Evolutionary conservation across 2,888 invertebrate genomes (phyloP).

Genomic region (Idaea aversata): DNA sequence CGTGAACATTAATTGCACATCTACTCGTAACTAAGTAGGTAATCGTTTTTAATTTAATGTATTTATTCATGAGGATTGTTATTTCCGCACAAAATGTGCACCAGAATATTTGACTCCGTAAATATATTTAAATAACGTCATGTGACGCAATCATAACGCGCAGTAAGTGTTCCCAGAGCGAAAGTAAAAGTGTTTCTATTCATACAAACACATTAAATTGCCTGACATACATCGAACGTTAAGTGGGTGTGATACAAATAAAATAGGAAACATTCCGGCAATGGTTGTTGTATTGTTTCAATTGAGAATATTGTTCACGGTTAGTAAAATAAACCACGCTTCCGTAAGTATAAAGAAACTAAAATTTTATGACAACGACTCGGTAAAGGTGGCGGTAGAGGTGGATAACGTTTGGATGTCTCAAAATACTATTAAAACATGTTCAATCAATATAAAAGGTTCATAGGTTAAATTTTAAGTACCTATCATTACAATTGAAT

Average conservation of each 20-base stretch:
- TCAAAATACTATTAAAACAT: not conserved
- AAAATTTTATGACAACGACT: not conserved
- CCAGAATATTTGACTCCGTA: slow-evolving; percentile 9
- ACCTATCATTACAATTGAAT: not conserved
- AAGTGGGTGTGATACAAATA: not conserved
- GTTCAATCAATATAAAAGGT: not conserved
- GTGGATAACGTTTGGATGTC: not conserved
- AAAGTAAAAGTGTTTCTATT: slow-evolving; percentile 26
- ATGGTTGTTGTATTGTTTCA: slow-evolving; percentile 1
- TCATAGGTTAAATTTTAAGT: not conserved
- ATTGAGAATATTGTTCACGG: not conserved
- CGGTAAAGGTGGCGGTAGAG: not conserved
- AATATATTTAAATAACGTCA: slow-evolving; percentile 9
- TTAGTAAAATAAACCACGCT: not conserved
- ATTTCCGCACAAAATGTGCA: not conserved
- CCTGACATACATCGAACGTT: slow-evolving; percentile 9
- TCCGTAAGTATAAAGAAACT: not conserved
- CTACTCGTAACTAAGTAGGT: not conserved
- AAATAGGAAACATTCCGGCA: not conserved
- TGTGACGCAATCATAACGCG: slow-evolving; percentile 11
- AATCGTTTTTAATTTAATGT: not conserved
- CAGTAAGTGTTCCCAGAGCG: slow-evolving; percentile 12
- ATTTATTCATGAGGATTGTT: not conserved
- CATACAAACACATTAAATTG: slow-evolving; percentile 9
- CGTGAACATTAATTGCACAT: not conserved